Base-by-base conservation (phyloP, 2,888 invertebrate genomes). In the Xiphydria camelus region DNA sequence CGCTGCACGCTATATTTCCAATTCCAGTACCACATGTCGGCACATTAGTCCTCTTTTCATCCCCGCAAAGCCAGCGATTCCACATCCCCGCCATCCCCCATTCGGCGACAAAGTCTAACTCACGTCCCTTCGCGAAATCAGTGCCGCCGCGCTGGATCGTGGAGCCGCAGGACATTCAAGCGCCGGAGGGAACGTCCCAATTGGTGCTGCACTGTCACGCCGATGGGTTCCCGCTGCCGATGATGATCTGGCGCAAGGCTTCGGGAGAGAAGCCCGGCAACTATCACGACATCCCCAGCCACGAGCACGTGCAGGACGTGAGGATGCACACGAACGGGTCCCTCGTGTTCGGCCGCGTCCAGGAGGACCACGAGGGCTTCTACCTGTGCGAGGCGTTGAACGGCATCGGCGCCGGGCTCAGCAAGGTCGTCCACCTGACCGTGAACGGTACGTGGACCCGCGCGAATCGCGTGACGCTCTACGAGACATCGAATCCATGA, bases 301-400 rank as follows among this genome's bases (percentile, higher is more conserved):
- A 73, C 59, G 71, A 75, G 50, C 71, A 71, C 58, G 61, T 64
- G 6, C 70, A 71, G 34, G 71, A 73, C 29, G 51, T 73, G 4
- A 66, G 66, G 47, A 70, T 75, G 49, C 85, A 88, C 62, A 84
- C 87, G 58, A 93, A 93, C 71, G 93, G 93, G 18, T 90, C 92
- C 7, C 80, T 93, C 54, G 84, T 87, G 53, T 92, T 93, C 74
- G 86, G 86, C 62, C 84, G 87, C 68, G 87, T 92, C 38, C 87
- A 86, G 60, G 92, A 92, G 76, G 88, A 89, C 66, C 90, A 89
- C 70, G 92, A 92, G 76, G 93, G 94, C 1, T 89, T 91, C 75
- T 94, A 93, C 75, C 81, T 94, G 40, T 95, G 95, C 76, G 93
- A 94, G 70, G 92, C 93, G n/a, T 87, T 90, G 64, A 95, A 95